Base-by-base conservation (phyloP, 2,113 vertebrate species). In the Chamaetylas fuelleborni region DNA sequence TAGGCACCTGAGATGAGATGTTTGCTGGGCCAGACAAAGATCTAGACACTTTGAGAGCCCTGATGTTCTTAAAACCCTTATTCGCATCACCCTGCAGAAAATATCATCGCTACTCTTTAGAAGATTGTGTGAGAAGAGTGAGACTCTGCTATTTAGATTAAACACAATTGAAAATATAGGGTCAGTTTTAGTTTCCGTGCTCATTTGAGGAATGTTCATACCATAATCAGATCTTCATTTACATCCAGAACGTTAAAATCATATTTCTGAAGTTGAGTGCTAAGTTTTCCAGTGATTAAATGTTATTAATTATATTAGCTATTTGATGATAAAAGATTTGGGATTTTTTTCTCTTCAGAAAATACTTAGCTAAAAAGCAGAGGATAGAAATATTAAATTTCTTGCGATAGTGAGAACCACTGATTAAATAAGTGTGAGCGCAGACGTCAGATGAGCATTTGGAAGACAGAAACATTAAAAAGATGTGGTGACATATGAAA, bases 1-100 rank as follows among this genome's bases (percentile, higher is more conserved):
- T 95, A 96, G 91, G 97, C 29, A 10, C 9, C 16, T 36, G 40
- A 3, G 3, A 22, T 3, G 22, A 42, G 51, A 5, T 4, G 4
- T 33, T 50, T 60, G 14, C 38, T 9, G 9, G 6, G 12, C 10
- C 34, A 42, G 19, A 13, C 1, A 77, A 17, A 38, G 9, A 6
- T 5, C 11, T 33, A 14, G 17, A 19, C 13, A 22, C 40, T 66
- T 57, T 0, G 2, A 54, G 20, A 64, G 1, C 5, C 31, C 9
- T 24, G 6, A 22, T 45, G 11, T 28, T 50, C n/a, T 88, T 70
- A 60, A 91, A 33, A 9, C 5, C 4, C 4, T 86, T 76, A 36
- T n/a, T 82, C 19, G 19, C 11, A 12, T 28, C 6, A 58, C 8
- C 5, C 8, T 61, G 19, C 3, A 62, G 56, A 74, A 73, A 91